Evolutionary conservation across 2,888 invertebrate species (phyloP), one percentile per base, ranked within the genome.

Genomic region (Masnerella sp.): DNA sequence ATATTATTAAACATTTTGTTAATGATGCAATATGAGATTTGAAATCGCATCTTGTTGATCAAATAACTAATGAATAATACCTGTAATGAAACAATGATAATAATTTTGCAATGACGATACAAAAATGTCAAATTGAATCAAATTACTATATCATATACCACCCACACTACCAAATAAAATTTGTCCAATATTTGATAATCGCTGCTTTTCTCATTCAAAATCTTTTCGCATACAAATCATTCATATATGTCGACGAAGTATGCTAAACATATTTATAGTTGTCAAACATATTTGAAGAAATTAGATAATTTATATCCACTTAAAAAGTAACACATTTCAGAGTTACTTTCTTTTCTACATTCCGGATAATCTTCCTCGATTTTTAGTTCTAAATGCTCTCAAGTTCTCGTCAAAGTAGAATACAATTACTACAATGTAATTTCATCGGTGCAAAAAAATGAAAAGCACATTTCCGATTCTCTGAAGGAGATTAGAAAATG

Each of bases 341-440:
- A 52, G 72, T 72, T 67, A 72, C 72, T 72, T 72, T 72, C 72
- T 72, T 72, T 72, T 72, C 65, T 32, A 54, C 59, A 65, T 59
- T 54, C 54, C 42, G 34, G 52, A 54, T 65, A 58, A 28, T 70
- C 36, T 20, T 49, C 14, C 22, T 28, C 22, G 7, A 52, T 54
- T 58, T 70, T 36, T 30, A 56, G 32, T 51, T 64, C 51, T 54
- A 28, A 34, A 58, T 64, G 25, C 40, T 42, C 54, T 25, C 34
- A n/a, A 59, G 28, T 40, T 36, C 30, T 47, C 38, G 14, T 38
- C 38, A 9, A 56, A 67, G 47, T 56, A n/a, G 40, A 47, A 56
- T 65, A 40, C 56, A 47, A 65, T 65, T 47, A 65, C 38, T 20
- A 54, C 20, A 54, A 64, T 54, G 28, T 54, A 22, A 64, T 64